Base-by-base conservation (phyloP, 2,113 vertebrate genomes). In the Fulmarus glacialis region DNA sequence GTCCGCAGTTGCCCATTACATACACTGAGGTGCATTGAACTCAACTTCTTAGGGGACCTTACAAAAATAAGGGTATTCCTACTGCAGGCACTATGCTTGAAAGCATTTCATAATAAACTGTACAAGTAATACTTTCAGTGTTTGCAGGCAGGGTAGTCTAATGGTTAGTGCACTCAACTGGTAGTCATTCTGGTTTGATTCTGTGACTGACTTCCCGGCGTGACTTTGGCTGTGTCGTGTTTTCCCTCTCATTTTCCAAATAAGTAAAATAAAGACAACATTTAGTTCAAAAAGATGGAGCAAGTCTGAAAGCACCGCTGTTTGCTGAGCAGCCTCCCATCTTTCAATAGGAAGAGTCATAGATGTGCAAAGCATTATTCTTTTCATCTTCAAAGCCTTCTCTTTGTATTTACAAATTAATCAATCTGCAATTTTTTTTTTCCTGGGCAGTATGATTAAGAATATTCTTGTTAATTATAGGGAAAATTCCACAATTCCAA, bases 341-440 rank as follows among this genome's bases (percentile, higher is more conserved):
- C 67, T 91, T 88, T 55, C n/a, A 80, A 86, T 18, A 38, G 62
- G 30, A 70, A 82, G 53, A 80, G 59, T 67, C 82, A 91, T 4
- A 77, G 55, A 83, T 32, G 50, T 73, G 58, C 62, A 91, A 92
- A 96, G 62, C n/a, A 83, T 81, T 91, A 86, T 74, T 80, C 91
- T 74, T 96, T 93, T 94, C 4, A 90, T 94, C 95, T 95, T 97
- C 93, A 93, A 85, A 97, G 91, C 30, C 36, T 94, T 95, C 81
- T 64, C 50, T 89, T 77, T 67, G 38, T 77, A 87, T 94, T 95
- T 90, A 87, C 79, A 96, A 96, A 91, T 73, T 53, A 88, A 88
- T 47, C 56, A 66, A 88, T 63, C 60, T 71, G 50, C 74, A 97
- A 30, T 32, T 82, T 83, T 50, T 43, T 43, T 83, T 74, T 42